phyloP scores from a whole-genome alignment of 2,797 vertebrate species.

The Falco cherrug region DNA sequence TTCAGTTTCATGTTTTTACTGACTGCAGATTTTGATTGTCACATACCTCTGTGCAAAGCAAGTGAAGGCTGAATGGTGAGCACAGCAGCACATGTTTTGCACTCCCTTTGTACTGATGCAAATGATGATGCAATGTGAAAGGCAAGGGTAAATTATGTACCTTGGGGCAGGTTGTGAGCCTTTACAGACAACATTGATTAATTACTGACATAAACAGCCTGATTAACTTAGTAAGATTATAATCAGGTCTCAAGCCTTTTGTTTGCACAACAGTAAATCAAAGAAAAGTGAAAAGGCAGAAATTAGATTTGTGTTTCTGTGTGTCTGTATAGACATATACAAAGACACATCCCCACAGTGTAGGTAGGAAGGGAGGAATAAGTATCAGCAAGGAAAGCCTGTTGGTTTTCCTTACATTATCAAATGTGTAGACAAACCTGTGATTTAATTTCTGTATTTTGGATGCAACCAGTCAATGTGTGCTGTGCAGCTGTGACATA shows the following conservation, averaged over 20 bases:
- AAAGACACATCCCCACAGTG: not conserved
- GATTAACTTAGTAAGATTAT: conserved; percentile 41
- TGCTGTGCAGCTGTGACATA: conserved; percentile 61
- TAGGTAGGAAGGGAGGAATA: not conserved
- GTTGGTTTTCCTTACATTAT: not conserved
- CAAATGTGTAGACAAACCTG: conserved; percentile 13
- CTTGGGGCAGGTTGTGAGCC: conserved; percentile 23
- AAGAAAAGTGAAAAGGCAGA: conserved; percentile 32
- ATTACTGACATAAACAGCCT: conserved; percentile 55
- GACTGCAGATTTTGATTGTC: not conserved
- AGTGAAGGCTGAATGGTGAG: not conserved
- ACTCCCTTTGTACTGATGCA: not conserved
- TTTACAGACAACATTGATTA: conserved; percentile 46
- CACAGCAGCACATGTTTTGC: not conserved
- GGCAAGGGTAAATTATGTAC: conserved; percentile 23
- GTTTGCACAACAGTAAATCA: conserved; percentile 59
- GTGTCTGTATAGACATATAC: not conserved
- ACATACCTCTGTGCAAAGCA: not conserved
- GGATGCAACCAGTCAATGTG: not conserved
- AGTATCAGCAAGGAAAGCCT: not conserved
- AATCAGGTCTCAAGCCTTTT: conserved; percentile 52
- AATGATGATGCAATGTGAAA: conserved; percentile 35
- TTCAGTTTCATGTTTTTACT: not conserved
- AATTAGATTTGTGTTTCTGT: conserved; percentile 32
- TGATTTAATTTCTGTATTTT: conserved; percentile 37